A percentile compares a stretch with the other conserved stretches of the same genome.
These are phyloP conservation scores for Diogma glabrata DNA, from an alignment of 2,888 invertebrate species.

Conservation along the genomic window DNA sequence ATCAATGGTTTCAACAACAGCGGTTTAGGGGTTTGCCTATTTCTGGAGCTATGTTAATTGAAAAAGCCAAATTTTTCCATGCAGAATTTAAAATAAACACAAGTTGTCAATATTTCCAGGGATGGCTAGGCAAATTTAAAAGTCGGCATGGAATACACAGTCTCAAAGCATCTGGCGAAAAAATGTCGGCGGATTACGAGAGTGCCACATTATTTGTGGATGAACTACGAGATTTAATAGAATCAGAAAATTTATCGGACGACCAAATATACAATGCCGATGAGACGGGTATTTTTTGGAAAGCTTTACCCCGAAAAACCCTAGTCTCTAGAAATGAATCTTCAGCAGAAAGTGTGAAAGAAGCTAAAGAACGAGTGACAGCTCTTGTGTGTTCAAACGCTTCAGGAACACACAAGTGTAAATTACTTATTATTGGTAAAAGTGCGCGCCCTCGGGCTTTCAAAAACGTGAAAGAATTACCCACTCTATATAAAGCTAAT, in stretches of 20 bases:
- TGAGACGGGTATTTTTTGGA: slow-evolving; percentile 14
- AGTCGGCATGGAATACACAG: slow-evolving; percentile 11
- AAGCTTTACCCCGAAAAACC: slow-evolving; percentile 9
- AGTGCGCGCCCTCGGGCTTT: neutral
- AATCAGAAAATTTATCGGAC: slow-evolving; percentile 10
- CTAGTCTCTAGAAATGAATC: slow-evolving; percentile 11
- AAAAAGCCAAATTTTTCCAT: slow-evolving; percentile 11
- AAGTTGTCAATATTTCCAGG: slow-evolving; percentile 8
- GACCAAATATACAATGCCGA: slow-evolving; percentile 13
- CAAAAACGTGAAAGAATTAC: neutral
- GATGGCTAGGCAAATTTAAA: too few species aligned
- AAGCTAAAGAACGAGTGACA: neutral
- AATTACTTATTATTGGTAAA: neutral
- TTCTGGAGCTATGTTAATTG: slow-evolving; percentile 10
- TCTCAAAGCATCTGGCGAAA: slow-evolving; percentile 10
- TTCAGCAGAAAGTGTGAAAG: slow-evolving; percentile 7
- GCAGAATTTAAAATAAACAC: neutral
- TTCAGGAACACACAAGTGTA: neutral
- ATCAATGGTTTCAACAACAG: slow-evolving; percentile 11
- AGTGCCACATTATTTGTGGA: slow-evolving; percentile 11
- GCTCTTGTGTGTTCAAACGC: neutral
- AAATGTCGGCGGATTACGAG: slow-evolving; percentile 7
- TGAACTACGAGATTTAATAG: slow-evolving; percentile 7
- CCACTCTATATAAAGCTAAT: neutral
- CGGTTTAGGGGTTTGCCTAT: slow-evolving; percentile 4